Evolutionary conservation across 2,888 invertebrate species (phyloP).

Genomic region (Lasioglossum leucozonium): DNA sequence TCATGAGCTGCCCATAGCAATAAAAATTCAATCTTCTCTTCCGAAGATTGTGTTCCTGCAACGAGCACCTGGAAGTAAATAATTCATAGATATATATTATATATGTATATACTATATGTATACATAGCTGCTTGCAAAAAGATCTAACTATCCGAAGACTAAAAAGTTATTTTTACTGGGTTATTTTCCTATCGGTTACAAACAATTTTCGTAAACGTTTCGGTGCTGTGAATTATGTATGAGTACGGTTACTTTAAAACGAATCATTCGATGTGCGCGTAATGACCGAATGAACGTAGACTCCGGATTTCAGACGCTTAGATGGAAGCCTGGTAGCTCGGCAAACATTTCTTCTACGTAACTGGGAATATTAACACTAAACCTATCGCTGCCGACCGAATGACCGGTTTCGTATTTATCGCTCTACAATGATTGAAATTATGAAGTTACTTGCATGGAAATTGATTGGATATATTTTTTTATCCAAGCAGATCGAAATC

Average conservation of each 20-base stretch:
- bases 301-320: background rate
- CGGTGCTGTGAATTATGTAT: background rate
- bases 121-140: background rate
- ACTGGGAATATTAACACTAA: background rate
- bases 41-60: background rate
- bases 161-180: background rate
- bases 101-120: too few species aligned
- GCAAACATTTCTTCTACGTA: background rate
- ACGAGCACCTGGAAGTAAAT: background rate
- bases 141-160: background rate
- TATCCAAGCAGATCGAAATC: too few species aligned
- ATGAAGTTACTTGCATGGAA: too few species aligned
- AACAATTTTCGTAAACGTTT: background rate
- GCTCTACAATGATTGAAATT: too few species aligned
- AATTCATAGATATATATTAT: slow-evolving; percentile 12
- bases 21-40: slow-evolving; percentile 6
- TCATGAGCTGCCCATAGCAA: background rate
- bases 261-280: background rate
- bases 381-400: too few species aligned
- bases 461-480: too few species aligned
- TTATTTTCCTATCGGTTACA: background rate
- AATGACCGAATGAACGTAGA: background rate
- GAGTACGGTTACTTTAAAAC: background rate
- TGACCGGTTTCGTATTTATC: too few species aligned
- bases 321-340: too few species aligned